Evolutionary conservation across 2,113 vertebrate species (phyloP), one percentile per base, ranked within the genome.

Genomic region (Epinephelus moara): DNA sequence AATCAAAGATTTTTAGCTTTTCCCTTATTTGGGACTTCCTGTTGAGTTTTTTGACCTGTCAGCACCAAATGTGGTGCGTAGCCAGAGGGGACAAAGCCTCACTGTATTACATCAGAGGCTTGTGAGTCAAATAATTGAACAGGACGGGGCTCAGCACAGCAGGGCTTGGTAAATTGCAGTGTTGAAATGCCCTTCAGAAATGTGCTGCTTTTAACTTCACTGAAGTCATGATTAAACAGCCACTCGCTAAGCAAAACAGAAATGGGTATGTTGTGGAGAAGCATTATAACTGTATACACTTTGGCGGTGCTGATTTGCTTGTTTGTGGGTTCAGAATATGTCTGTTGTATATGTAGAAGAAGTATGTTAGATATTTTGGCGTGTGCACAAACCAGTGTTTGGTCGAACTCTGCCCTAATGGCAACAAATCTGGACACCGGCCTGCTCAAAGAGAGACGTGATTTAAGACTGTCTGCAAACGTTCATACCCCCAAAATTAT

Each of bases 71-170:
- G 61, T 75, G 21, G 42, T 60, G 0, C 6, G 27, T 8, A 40
- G 63, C 80, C 80, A 18, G 33, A 53, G 67, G 68, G 59, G 40
- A 25, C 6, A 50, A 33, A 69, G 59, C 21, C 0, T 50, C 1
- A 42, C 59, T 62, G 14, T 42, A 49, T 84, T 79, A 88, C 83
- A 77, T 88, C 70, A 87, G 70, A 64, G 75, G 52, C 25, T 45
- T 70, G 19, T 75, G 75, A 69, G 14, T 83, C 66, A 25, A 50
- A 55, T 75, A 50, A 80, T 63, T 70, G 56, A 78, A 45, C 49
- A 61, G 33, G 73, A 79, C 52, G 0, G 21, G 45, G 23, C 59
- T 56, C 72, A 15, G 25, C 75, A 30, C 62, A 42, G 57, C 78
- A 76, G 66, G 47, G 23, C 9, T 23, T 12, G 10, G 19, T 77